Evolutionary conservation across 2,113 vertebrate species (phyloP), one percentile per base, ranked within the genome.

Genomic region (Sebastes fasciatus): DNA sequence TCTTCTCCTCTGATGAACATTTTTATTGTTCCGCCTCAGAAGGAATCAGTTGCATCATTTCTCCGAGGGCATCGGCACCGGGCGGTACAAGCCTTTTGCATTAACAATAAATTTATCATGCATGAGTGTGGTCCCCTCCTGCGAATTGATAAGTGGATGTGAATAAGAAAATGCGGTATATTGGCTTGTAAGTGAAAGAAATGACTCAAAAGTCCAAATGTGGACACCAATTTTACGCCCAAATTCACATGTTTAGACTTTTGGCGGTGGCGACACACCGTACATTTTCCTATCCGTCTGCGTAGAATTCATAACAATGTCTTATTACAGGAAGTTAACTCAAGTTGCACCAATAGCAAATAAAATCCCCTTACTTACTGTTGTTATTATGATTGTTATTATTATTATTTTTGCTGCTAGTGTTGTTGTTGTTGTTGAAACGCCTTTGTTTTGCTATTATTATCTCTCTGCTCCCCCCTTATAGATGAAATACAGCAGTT

Each of bases 71-170:
- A 85, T 85, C 74, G 17, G 82, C 84, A 87, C 87, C 88, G 91
- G 91, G 92, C 88, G 82, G 76, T 92, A 94, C 92, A 93, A 92
- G 93, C 73, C 88, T 95, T 94, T 93, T 91, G 90, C 93, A 94
- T 95, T 95, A 94, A 93, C 92, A 92, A 90, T 93, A 91, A 91
- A 93, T 93, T 87, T 62, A 87, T 94, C 89, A 94, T 92, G 91
- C 90, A 93, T 93, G 93, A 94, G 87, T 77, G 51, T 86, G 85
- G 83, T 51, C 85, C 83, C 86, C 91, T 91, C 90, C 85, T 77
- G 90, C 67, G 83, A 84, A 90, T 91, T 92, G 86, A 91, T 91
- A 91, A 93, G 92, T 92, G 89, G 86, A 89, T 83, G 68, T 83
- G 87, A 93, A 89, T 78, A 81, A 69, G 76, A 75, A 90, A 88